These are phyloP conservation scores for Seriola dumerili DNA, from an alignment of 2,113 vertebrate species.

Conservation along the genomic window DNA sequence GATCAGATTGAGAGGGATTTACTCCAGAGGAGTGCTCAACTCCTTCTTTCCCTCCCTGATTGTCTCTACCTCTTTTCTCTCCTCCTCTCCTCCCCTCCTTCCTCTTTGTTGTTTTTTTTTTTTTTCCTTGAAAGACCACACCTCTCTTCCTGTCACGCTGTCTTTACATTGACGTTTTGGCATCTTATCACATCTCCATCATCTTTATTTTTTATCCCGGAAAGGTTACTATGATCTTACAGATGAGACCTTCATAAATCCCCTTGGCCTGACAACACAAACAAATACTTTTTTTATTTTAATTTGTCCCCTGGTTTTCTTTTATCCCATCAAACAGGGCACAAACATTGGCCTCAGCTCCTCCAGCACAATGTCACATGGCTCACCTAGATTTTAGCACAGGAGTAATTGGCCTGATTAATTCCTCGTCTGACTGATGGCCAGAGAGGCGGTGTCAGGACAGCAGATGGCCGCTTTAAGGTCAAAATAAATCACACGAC, in stretches of 20 bases:
- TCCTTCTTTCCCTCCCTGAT: constrained; percentile 55
- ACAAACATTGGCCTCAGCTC: constrained; percentile 19
- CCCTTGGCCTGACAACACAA: not conserved
- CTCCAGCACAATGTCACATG: constrained; percentile 16
- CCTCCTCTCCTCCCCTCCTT: constrained; percentile 40
- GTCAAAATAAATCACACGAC: constrained; percentile 35
- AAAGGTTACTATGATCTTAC: not conserved
- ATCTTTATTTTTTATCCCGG: constrained; percentile 1
- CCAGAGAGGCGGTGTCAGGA: constrained; percentile 2
- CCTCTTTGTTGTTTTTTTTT: constrained; percentile 31
- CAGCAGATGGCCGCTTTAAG: constrained; percentile 73
- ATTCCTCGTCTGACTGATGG: constrained; percentile 51
- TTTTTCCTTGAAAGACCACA: constrained; percentile 47
- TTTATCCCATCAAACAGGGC: not conserved
- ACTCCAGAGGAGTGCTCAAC: constrained; percentile 58
- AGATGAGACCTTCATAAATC: not conserved
- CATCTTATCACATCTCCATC: not conserved
- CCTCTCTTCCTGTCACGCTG: constrained; percentile 43
- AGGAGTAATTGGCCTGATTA: constrained; percentile 74
- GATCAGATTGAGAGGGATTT: constrained; percentile 78
- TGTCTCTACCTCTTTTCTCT: constrained; percentile 45
- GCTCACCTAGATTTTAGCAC: constrained; percentile 65
- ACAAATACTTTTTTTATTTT: not conserved
- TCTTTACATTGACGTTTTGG: not conserved
- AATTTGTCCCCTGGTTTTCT: not conserved